Conservation (phyloP, 2,888 invertebrate species). For the Ischnura elegans region DNA sequence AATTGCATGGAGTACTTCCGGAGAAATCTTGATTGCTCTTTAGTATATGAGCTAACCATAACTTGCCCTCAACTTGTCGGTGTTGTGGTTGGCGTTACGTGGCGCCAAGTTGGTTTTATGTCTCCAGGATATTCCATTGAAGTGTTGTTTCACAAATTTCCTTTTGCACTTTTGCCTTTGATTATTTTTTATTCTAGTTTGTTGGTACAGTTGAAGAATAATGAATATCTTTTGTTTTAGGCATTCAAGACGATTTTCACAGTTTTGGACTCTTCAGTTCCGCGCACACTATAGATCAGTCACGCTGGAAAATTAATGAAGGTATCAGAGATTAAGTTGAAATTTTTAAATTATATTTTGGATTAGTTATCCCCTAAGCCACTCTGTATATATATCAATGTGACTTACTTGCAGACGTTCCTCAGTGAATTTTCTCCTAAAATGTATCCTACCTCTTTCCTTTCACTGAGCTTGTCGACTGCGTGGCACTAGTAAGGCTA, state of each 20-base stretch:
- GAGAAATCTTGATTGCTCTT: neutral
- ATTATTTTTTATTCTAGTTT: constrained; percentile 1
- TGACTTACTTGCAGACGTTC: neutral
- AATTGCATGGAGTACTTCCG: neutral
- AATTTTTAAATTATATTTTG: constrained; percentile 21
- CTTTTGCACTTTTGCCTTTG: constrained; percentile 19
- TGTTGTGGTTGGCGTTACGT: neutral
- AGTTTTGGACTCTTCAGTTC: constrained; percentile 35
- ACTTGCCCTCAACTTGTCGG: neutral
- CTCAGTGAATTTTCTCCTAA: neutral
- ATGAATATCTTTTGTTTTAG: constrained; percentile 25
- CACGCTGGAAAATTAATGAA: constrained; percentile 38
- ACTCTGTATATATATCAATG: neutral
- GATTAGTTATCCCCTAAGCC: neutral
- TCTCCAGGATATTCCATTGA: neutral
- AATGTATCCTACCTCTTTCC: neutral
- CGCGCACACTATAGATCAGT: constrained; percentile 35
- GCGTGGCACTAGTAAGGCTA: neutral
- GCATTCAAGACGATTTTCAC: constrained; percentile 34
- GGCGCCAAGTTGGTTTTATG: neutral
- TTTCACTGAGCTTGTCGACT: neutral
- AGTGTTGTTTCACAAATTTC: constrained; percentile 22
- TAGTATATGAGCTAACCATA: neutral
- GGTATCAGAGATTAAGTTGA: constrained; percentile 21
- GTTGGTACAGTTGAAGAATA: constrained; percentile 24